Conservation (phyloP, 2,888 invertebrate species). For the Cyclophora punctaria region DNA sequence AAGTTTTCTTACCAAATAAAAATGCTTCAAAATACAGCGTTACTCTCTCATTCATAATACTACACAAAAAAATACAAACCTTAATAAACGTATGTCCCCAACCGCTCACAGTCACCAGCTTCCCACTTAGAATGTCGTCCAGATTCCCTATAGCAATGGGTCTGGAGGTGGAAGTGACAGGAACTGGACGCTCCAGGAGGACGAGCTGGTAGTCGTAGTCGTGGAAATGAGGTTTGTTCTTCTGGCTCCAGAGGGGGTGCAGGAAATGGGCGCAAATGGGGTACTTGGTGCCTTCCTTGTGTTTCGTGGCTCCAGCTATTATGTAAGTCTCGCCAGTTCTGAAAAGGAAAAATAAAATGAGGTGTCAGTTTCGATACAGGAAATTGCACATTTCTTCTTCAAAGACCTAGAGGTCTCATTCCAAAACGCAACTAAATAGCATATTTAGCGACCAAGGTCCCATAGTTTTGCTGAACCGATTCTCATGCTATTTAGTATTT, state of each 20-base stretch:
- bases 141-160: conserved; percentile 52
- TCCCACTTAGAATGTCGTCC: conserved; percentile 35
- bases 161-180: conserved; percentile 33
- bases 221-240: conserved; percentile 30
- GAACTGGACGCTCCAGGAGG: conserved; percentile 45
- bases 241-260: conserved; percentile 45
- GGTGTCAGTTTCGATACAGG: too few species aligned
- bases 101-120: conserved; percentile 41
- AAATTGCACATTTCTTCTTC: too few species aligned
- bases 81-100: conserved; percentile 47
- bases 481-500: too few species aligned
- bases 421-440: too few species aligned
- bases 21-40: too few species aligned
- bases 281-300: conserved; percentile 33
- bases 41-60: too few species aligned
- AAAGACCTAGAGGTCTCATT: neutral
- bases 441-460: too few species aligned
- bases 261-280: conserved; percentile 52
- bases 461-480: too few species aligned
- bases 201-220: conserved; percentile 62
- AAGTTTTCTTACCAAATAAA: too few species aligned
- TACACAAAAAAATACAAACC: neutral
- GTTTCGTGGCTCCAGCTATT: conserved; percentile 45
- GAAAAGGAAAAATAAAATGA: conserved; percentile 9
- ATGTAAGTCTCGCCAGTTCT: conserved; percentile 43